Evolutionary conservation across 2,113 vertebrate species (phyloP).

Genomic region (Chaenogobius annularis): DNA sequence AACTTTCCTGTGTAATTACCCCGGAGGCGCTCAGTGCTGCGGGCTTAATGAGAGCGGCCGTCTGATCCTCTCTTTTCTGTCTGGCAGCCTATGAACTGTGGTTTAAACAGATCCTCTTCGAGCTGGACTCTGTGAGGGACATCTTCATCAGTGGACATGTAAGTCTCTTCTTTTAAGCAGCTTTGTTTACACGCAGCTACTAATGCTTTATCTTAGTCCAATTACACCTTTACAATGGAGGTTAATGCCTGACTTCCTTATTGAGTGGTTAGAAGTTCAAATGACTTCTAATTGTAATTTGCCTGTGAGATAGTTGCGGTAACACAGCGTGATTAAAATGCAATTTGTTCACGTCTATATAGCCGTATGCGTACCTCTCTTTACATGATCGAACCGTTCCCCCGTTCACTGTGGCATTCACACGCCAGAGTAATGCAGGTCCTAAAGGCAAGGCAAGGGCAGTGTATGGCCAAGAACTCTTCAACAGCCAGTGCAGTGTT

Average conservation of each 20-base stretch:
- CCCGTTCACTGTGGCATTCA: no score
- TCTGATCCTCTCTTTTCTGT: conserved; percentile 17
- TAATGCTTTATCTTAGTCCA: not conserved
- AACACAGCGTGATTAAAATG: no score
- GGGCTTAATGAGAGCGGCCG: not conserved
- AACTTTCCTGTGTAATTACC: not conserved
- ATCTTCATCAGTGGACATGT: conserved; percentile 93
- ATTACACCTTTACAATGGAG: not conserved
- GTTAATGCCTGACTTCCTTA: not conserved
- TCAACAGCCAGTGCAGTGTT: no score
- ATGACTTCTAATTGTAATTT: no score
- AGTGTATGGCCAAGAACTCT: no score
- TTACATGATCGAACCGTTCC: no score
- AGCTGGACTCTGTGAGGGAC: conserved; percentile 90
- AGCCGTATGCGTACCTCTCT: no score
- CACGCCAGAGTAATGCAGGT: no score
- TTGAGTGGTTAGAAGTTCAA: not conserved
- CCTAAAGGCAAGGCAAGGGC: no score
- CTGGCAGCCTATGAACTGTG: conserved; percentile 91
- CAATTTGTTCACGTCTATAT: no score
- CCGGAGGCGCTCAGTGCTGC: not conserved
- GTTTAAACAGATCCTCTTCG: conserved; percentile 98
- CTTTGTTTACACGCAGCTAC: no score
- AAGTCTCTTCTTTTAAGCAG: conserved; percentile 66
- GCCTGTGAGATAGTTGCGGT: no score